Conservation (phyloP, 1,140 invertebrate species). For the Drosophila mayri region DNA sequence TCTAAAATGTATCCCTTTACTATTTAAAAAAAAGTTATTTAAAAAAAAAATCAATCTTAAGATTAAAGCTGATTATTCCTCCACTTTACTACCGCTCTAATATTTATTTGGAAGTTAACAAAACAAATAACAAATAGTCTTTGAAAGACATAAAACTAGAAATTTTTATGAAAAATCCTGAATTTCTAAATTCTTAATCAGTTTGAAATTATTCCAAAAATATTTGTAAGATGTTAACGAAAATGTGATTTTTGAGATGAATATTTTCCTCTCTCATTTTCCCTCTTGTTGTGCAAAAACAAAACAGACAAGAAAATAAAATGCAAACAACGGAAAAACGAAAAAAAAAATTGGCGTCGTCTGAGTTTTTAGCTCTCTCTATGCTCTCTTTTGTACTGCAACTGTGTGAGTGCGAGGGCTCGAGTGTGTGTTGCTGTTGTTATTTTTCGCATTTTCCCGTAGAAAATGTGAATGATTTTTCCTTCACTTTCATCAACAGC, state of each 20-base stretch:
- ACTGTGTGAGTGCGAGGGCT: constrained; percentile 36
- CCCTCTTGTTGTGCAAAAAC: constrained; percentile 20
- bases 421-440: constrained; percentile 36
- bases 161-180: too few relatives aligned
- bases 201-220: neutral
- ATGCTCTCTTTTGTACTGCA: constrained; percentile 40
- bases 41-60: too few relatives aligned
- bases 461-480: constrained; percentile 73
- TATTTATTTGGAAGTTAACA: too few relatives aligned
- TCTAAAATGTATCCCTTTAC: too few relatives aligned
- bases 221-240: neutral
- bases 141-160: too few relatives aligned
- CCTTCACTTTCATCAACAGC: constrained; percentile 80
- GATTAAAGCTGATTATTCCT: too few relatives aligned
- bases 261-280: neutral
- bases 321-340: constrained; percentile 29
- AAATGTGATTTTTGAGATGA: neutral
- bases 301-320: constrained; percentile 41
- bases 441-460: constrained; percentile 64
- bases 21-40: too few relatives aligned
- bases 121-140: too few relatives aligned
- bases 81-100: too few relatives aligned
- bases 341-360: constrained; percentile 54
- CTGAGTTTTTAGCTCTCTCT: constrained; percentile 63
- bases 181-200: neutral